phyloP scores from a whole-genome alignment of 2,797 vertebrate genomes.

The Melanotaenia maccullochi region DNA sequence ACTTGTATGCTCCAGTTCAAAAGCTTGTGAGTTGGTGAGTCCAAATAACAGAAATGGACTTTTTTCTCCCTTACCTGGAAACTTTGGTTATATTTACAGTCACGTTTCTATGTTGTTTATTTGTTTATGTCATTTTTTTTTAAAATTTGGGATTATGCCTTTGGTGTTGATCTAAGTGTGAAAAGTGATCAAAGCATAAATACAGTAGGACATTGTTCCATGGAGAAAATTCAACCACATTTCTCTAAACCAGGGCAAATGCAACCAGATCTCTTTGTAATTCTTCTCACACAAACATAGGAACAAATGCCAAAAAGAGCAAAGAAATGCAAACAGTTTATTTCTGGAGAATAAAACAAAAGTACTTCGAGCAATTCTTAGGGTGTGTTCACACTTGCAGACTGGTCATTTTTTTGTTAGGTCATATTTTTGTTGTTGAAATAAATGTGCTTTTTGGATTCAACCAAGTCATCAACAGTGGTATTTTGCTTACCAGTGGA shows the following conservation, averaged over 20 bases:
- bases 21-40: background rate
- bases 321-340: too few relatives aligned
- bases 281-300: background rate
- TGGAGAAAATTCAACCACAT: background rate
- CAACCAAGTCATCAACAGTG: background rate
- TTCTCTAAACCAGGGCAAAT: background rate
- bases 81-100: slow-evolving; percentile 5
- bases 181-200: background rate
- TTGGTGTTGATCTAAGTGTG: background rate
- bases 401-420: too few relatives aligned
- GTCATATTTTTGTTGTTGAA: too few relatives aligned
- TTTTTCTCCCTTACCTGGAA: background rate
- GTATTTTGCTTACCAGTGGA: background rate
- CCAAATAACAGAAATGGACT: background rate
- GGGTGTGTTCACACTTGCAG: too few relatives aligned
- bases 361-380: background rate
- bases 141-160: too few relatives aligned
- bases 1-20: slow-evolving; percentile 4
- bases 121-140: background rate
- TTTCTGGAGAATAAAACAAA: background rate
- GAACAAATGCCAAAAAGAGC: background rate
- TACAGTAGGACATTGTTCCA: background rate
- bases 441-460: too few relatives aligned
- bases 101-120: too few relatives aligned
- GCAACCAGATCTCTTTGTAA: background rate